Base-by-base conservation (phyloP, 35 echinoderm and acorn worm species). In the Lytechinus variegatus region DNA sequence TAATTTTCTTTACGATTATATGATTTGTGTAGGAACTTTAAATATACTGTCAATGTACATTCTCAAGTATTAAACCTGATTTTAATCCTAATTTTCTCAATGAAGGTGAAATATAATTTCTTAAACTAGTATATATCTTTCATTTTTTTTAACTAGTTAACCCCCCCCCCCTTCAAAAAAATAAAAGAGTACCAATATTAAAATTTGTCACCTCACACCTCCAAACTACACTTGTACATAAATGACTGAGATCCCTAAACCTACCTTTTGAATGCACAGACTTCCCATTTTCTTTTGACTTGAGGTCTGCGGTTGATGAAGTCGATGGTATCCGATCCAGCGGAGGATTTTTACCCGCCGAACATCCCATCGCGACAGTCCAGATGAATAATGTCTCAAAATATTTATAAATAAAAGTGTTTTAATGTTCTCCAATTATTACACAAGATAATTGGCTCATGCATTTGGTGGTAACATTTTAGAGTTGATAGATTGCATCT, bases 271-370 rank as follows among this genome's bases (percentile, higher is more conserved):
- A 79, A 24, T 79, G 21, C 16, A 24, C 19, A 79, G 66, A 79
- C 19, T 79, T 79, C 19, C 92, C 92, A n/a, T 93, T 93, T 57
- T 93, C 92, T 57, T 54, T 93, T 53, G n/a, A 53, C 53, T 28
- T 93, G 92, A 93, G n/a, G 2, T 93, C 92, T 10, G 92, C 8
- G 12, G 54, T 54, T 10, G 92, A 93, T 9, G 92, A 55, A 2
- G 92, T 53, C 1, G 92, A 93, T 13, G 92, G 92, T 55, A 93
- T 93, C 54, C 92, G 10, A 93, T 93, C 92, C 92, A 93, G 92
- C 5, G 92, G 54, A 53, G 92, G 52, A 27, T 57, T 57, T 93
- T 93, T 93, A 13, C 52, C 92, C 24, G 53, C 92, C 13, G 92
- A 93, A 93, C 92, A 93, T 54, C 92, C 92, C 92, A 93, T 93